Evolutionary conservation across 1,140 invertebrate species (phyloP), one percentile per base, ranked within the genome.

Genomic region (Caenorhabditis elegans): DNA sequence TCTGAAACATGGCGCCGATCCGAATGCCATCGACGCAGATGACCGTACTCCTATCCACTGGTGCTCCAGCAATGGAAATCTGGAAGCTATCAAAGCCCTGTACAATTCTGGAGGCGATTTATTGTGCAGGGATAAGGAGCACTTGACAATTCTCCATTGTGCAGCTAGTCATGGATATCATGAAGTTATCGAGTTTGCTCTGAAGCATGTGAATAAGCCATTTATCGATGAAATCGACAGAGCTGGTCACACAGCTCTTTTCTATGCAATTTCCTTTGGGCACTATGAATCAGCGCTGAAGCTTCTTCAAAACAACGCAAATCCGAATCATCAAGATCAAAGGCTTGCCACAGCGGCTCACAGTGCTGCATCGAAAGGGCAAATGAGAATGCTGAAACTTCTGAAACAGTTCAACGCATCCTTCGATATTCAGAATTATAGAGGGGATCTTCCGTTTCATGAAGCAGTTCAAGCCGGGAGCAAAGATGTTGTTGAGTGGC

Each of bases 331-430:
- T 60, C 34, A 87, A 79, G 85, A 86, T 77, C 84, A 86, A 77
- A 83, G 83, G 80, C 53, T 84, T 15, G 82, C 86, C 39, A 90
- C 86, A 60, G 76, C 94, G 48, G 93, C 93, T 0, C 93, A 95
- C 85, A 96, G 96, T 89, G 97, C 96, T 5, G 96, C 96, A 53
- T 94, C 96, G 0, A 98, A 98, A 90, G 97, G 97, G 0, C 96
- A 97, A 91, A 92, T 95, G 80, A 94, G 95, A 89, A 94, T 94
- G 11, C 88, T 96, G 8, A 93, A 94, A 86, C 91, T 95, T 86
- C 91, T 95, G 86, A 92, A 92, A 15, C 93, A 93, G 75, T 93
- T 95, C 83, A 94, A 94, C 1, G 95, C 94, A 0, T 95, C 97
- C 90, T 91, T 98, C 17, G 97, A 96, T 93, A 91, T 95, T n/a